These are phyloP conservation scores for Euphonia xanthogaster DNA, from an alignment of 2,797 vertebrate species.

Conservation along the genomic window DNA sequence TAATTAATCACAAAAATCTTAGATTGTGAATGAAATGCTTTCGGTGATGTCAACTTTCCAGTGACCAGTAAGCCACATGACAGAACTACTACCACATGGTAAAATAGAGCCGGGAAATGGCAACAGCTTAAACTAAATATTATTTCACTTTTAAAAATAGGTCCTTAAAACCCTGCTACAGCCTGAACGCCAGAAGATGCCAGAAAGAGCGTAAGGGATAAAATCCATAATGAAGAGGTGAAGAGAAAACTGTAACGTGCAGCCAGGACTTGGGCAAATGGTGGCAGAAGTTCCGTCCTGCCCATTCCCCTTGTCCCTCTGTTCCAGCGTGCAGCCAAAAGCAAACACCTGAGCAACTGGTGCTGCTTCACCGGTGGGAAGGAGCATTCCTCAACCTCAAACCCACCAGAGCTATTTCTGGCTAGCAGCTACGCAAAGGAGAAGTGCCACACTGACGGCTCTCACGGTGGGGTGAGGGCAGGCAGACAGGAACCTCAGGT, in stretches of 20 bases:
- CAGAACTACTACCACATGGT: constrained; percentile 51
- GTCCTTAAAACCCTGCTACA: background rate
- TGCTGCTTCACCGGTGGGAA: background rate
- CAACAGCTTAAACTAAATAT: constrained; percentile 34
- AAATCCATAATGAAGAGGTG: background rate
- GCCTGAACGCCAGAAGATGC: background rate
- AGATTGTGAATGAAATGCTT: constrained; percentile 68
- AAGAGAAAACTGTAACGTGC: background rate
- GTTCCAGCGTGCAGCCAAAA: fast-evolving
- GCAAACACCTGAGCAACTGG: background rate
- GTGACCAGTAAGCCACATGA: constrained; percentile 70
- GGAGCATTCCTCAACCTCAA: background rate
- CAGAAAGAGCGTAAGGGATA: background rate
- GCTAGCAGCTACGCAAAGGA: constrained; percentile 1
- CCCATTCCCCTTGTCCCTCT: background rate
- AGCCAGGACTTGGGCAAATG: background rate
- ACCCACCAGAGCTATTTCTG: constrained; percentile 39
- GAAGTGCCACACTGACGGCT: constrained; percentile 15
- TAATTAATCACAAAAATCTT: constrained; percentile 39
- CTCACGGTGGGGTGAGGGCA: fast-evolving
- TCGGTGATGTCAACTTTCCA: constrained; percentile 67
- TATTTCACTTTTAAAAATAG: constrained; percentile 47
- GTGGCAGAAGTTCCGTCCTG: background rate
- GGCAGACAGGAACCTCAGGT: constrained; percentile 33
- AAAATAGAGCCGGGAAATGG: constrained; percentile 53